These are phyloP conservation scores for Araneus ventricosus DNA, from an alignment of 1,140 invertebrate species.

Conservation along the genomic window DNA sequence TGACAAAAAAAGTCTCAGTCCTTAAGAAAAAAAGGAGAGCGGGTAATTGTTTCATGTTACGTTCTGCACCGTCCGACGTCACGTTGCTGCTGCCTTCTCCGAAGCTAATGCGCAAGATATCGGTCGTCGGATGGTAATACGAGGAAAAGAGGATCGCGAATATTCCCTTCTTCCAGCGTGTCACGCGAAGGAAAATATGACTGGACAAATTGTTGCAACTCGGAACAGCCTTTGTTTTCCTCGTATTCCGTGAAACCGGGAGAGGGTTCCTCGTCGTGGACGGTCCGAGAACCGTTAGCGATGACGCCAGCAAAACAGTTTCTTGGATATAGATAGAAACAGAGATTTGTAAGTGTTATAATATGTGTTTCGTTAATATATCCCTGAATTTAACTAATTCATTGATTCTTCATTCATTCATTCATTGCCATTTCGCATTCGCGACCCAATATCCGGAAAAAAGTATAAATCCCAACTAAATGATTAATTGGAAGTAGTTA, in stretches of 20 bases:
- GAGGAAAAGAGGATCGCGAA: constrained; percentile 30
- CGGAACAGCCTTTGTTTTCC: constrained; percentile 44
- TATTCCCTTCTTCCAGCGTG: constrained; percentile 22
- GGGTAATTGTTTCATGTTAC: not conserved
- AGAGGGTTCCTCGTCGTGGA: not conserved
- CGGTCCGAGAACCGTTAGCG: constrained; percentile 35
- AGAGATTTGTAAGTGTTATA: too few species aligned
- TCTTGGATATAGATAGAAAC: not conserved
- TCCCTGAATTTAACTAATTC: too few species aligned
- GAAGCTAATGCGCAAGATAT: constrained; percentile 5
- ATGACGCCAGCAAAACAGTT: not conserved
- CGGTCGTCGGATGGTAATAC: constrained; percentile 34
- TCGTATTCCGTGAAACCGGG: not conserved
- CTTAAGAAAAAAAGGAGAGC: not conserved
- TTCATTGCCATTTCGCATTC: too few species aligned
- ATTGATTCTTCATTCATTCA: too few species aligned
- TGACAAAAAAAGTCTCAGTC: too few species aligned
- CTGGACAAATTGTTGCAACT: constrained; percentile 67
- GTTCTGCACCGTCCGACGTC: not conserved
- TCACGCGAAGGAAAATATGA: constrained; percentile 63
- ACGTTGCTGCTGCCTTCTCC: not conserved
- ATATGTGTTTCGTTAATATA: too few species aligned
- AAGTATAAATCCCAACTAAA: too few species aligned
- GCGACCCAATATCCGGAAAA: too few species aligned
- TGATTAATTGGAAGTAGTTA: too few species aligned